These are phyloP conservation scores for Hydractinia symbiolongicarpus DNA, from an alignment of 30 jellyfish, hydroid and myxozoan genomes.

Conservation along the genomic window DNA sequence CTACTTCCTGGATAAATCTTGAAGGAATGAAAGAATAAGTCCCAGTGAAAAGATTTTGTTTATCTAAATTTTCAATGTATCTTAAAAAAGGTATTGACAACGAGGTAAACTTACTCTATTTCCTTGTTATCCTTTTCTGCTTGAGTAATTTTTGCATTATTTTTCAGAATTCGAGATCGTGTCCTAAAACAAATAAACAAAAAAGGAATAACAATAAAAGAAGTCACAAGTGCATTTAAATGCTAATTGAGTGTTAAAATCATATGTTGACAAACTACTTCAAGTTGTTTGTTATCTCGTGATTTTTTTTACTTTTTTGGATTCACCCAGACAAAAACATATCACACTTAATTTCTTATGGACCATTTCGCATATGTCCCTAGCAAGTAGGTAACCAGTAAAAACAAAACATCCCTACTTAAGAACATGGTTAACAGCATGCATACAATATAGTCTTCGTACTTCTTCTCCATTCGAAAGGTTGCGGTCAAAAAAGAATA, in stretches of 20 bases:
- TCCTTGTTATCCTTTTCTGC: slow-evolving; percentile 53
- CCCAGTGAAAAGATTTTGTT: too few relatives aligned
- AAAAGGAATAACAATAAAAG: background rate
- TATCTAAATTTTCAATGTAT: background rate
- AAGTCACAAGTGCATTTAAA: background rate
- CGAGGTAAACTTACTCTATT: slow-evolving; percentile 41
- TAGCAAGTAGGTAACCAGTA: background rate
- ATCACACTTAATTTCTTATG: too few relatives aligned
- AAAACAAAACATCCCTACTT: slow-evolving; percentile 35
- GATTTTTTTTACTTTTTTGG: too few relatives aligned
- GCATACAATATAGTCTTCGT: slow-evolving; percentile 65
- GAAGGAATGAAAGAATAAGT: too few relatives aligned
- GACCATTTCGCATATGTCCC: background rate
- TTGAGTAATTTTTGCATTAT: slow-evolving; percentile 64
- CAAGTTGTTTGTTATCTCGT: too few relatives aligned
- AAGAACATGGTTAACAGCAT: slow-evolving; percentile 82
- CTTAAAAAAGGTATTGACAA: background rate
- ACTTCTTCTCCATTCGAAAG: slow-evolving; percentile 74
- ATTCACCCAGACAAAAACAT: too few relatives aligned
- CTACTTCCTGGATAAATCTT: too few relatives aligned
- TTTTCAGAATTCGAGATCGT: slow-evolving; percentile 77
- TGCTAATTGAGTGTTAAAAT: background rate
- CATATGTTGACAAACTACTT: background rate
- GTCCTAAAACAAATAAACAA: slow-evolving; percentile 45
- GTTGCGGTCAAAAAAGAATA: slow-evolving; percentile 54